phyloP scores from a whole-genome alignment of 2,888 invertebrate genomes.

The Pterostichus madidus region DNA sequence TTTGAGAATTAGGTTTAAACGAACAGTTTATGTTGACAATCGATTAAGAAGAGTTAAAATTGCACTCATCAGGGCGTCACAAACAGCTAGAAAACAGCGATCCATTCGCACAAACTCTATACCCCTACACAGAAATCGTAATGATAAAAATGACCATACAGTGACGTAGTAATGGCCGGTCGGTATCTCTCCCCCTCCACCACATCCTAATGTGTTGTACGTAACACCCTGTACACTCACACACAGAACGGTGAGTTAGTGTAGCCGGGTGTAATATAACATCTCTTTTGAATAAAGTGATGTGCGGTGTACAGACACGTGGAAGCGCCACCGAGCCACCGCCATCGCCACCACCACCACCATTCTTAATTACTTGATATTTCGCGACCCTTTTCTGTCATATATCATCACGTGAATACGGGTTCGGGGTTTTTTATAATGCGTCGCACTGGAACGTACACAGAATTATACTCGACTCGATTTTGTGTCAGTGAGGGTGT shows the following conservation, averaged over 20 bases:
- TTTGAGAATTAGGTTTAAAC: no score
- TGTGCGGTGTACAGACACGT: constrained; percentile 51
- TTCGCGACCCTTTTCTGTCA: constrained; percentile 71
- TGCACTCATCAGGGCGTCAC: no score
- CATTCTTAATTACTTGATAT: constrained; percentile 71
- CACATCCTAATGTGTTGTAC: constrained; percentile 58
- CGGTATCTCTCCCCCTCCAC: constrained; percentile 14
- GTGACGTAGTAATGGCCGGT: constrained; percentile 54
- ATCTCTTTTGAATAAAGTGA: constrained; percentile 70
- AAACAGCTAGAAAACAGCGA: neutral
- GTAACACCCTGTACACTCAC: constrained; percentile 30
- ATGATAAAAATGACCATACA: constrained; percentile 65
- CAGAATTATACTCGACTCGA: constrained; percentile 44
- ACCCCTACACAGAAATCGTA: constrained; percentile 44
- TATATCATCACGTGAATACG: constrained; percentile 69
- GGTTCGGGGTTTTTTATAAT: constrained; percentile 48
- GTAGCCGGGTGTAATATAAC: constrained; percentile 61
- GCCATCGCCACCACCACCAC: constrained; percentile 70
- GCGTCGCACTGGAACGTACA: constrained; percentile 40
- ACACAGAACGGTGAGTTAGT: constrained; percentile 24
- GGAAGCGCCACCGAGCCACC: constrained; percentile 65
- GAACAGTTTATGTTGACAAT: no score
- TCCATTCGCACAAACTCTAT: constrained; percentile 36
- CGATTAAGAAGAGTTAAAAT: no score
- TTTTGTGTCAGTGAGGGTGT: neutral